A percentile compares a stretch with the other conserved stretches of the same genome.
phyloP scores from a whole-genome alignment of 2,888 invertebrate species.

The Lucinisca nassula region DNA sequence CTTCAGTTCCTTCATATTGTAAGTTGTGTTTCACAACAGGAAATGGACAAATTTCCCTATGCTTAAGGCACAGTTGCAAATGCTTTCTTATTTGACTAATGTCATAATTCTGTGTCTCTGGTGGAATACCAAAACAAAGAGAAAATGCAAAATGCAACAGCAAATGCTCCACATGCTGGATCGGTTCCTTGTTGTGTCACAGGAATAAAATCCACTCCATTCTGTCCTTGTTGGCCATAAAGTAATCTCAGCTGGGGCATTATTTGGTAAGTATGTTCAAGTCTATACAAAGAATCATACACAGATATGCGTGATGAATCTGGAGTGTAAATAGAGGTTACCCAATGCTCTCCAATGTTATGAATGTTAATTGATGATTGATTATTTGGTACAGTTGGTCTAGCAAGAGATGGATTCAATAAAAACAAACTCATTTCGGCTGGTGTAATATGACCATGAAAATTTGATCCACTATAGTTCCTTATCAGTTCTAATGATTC shows the following conservation, averaged over 20 bases:
- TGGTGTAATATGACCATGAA: constrained; percentile 1
- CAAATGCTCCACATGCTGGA: constrained; percentile 26
- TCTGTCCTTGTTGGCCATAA: not conserved
- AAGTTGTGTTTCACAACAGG: too few relatives aligned
- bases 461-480: not conserved
- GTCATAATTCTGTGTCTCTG: not conserved
- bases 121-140: not conserved
- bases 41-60: not conserved
- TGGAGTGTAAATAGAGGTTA: not conserved
- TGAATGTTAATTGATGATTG: too few relatives aligned
- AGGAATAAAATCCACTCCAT: not conserved
- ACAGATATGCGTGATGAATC: not conserved
- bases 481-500: constrained; percentile 7
- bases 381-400: not conserved
- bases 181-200: constrained; percentile 14
- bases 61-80: not conserved
- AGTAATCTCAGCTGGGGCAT: not conserved
- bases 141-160: constrained; percentile 23
- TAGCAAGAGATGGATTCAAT: not conserved
- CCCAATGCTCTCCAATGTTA: not conserved
- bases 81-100: not conserved
- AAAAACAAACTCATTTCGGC: not conserved
- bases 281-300: not conserved
- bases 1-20: too few relatives aligned
- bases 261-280: not conserved